Evolutionary conservation across 2,888 invertebrate genomes (phyloP).

Genomic region (Trichogramma evanescens): DNA sequence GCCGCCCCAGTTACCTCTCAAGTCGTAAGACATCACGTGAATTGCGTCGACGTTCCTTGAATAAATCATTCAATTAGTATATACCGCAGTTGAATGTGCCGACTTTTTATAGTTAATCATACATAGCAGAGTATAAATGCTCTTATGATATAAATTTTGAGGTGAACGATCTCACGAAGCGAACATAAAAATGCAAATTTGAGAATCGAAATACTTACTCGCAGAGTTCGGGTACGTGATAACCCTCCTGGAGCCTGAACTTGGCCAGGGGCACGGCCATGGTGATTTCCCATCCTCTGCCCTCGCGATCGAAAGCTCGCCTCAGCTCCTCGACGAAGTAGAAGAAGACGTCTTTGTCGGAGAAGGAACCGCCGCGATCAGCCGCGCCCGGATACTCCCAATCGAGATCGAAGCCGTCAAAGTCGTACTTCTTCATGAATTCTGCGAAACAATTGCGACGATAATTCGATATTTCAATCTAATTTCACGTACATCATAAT

Average conservation of each 20-base stretch:
- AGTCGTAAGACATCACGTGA: slow-evolving; percentile 81
- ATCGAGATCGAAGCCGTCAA: slow-evolving; percentile 81
- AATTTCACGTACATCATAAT: background rate
- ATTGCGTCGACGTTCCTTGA: slow-evolving; percentile 68
- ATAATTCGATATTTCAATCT: background rate
- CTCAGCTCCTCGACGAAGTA: slow-evolving; percentile 76
- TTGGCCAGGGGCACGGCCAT: slow-evolving; percentile 85
- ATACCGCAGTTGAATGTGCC: no score
- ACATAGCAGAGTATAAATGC: background rate
- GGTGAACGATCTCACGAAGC: no score
- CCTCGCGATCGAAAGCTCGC: slow-evolving; percentile 68
- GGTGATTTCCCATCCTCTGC: slow-evolving; percentile 78
- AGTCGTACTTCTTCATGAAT: slow-evolving; percentile 69
- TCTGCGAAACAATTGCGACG: slow-evolving; percentile 43
- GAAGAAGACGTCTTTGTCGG: slow-evolving; percentile 76
- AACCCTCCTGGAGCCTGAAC: slow-evolving; percentile 81
- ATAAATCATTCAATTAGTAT: slow-evolving; percentile 17
- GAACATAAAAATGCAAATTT: no score
- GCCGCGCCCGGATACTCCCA: slow-evolving; percentile 89
- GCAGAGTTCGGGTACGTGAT: slow-evolving; percentile 84
- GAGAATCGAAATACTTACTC: slow-evolving; percentile 53
- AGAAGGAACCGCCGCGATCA: slow-evolving; percentile 75
- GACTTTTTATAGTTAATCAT: no score
- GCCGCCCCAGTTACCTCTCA: slow-evolving; percentile 84
- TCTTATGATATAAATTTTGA: no score